Evolutionary conservation across 1,140 invertebrate species (phyloP), one percentile per base, ranked within the genome.

Genomic region (Drosophila azteca): DNA sequence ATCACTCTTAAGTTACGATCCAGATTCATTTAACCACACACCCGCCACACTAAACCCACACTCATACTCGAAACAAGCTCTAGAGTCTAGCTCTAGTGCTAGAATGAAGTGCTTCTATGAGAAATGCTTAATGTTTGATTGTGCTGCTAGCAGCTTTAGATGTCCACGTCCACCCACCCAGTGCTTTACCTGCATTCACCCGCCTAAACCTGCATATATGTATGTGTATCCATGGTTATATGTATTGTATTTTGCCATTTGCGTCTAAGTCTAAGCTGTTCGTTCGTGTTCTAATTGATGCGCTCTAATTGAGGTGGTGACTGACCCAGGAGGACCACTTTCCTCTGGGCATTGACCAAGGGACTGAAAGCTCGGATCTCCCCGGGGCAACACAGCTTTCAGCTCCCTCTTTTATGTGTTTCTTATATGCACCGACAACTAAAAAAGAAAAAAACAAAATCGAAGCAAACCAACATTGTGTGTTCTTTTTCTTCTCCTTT

Each of bases 401-500:
- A 44, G 4, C 4, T 29, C 46, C 29, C 24, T 7, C 22, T 31
- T 35, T 41, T 31, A 39, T 58, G 65, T 70, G 39, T 69, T 50
- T 41, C 31, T 69, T 69, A 50, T 6, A 49, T 29, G 65, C 67
- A 70, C 67, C 26, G 26, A 22, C 31, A 41, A 62, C 24, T 29
- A 15, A 68, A 68, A 68, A n/a, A 44, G 22, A 43, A 57, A 6
- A 81, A 79, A 67, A 39, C 11, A 39, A 69, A 8, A 81, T 79
- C 67, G 41, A 75, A 67, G 71, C 73, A 76, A 67, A 77, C 73
- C 72, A 77, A 85, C 63, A 73, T 73, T 75, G 48, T 83, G 64
- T 79, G 66, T 83, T 85, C 62, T 84, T 88, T 87, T 79, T 87
- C 83, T 87, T 89, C 70, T 88, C 79, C 67, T 84, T 83, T 84